A percentile compares a stretch with the other conserved stretches of the same genome.
Conservation (phyloP, 2,113 vertebrate species). For the Caranx ignobilis region DNA sequence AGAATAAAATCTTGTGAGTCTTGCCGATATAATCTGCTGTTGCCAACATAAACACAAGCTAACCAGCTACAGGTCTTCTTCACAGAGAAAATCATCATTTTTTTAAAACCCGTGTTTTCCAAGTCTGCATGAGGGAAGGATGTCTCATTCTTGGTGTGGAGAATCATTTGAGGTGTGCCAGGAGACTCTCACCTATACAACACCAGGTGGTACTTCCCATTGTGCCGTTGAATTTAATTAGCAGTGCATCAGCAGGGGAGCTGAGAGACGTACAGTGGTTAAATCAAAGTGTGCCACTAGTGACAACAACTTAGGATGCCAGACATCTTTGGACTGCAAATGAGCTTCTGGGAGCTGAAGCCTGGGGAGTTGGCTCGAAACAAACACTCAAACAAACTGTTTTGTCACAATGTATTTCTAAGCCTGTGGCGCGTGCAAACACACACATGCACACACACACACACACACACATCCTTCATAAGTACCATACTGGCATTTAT, state of each 20-base stretch:
- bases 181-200: slow-evolving; percentile 7
- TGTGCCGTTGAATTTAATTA: slow-evolving; percentile 75
- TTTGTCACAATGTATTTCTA: slow-evolving; percentile 2
- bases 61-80: not conserved
- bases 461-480: slow-evolving; percentile 1
- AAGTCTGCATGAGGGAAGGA: not conserved
- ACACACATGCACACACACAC: not conserved
- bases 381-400: slow-evolving; percentile 39
- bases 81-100: not conserved
- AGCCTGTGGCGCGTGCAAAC: not conserved
- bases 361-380: slow-evolving; percentile 43
- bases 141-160: slow-evolving; percentile 3
- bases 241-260: slow-evolving; percentile 65
- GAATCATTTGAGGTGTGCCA: slow-evolving; percentile 13
- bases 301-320: slow-evolving; percentile 48
- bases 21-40: not conserved
- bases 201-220: slow-evolving; percentile 60
- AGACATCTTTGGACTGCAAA: slow-evolving; percentile 60
- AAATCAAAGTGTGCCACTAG: slow-evolving; percentile 67
- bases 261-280: slow-evolving; percentile 58
- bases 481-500: slow-evolving; percentile 18
- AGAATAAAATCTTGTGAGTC: not conserved
- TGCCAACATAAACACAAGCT: not conserved
- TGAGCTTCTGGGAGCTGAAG: slow-evolving; percentile 42
- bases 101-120: not conserved